These are phyloP conservation scores for Trachelipus rathkii DNA, from an alignment of 1,140 invertebrate species.

Conservation along the genomic window DNA sequence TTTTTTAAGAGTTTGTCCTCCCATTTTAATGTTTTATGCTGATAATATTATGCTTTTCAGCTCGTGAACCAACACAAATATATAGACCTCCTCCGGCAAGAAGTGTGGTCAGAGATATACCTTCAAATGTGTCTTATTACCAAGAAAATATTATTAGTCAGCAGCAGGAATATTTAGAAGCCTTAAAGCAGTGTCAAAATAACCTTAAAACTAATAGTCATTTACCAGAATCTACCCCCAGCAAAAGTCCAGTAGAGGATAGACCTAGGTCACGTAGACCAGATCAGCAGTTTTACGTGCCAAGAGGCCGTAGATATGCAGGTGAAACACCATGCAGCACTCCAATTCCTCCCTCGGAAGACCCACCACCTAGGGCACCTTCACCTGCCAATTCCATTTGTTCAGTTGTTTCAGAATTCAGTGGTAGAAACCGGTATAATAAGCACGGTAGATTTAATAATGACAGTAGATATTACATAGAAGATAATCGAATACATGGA, in stretches of 20 bases:
- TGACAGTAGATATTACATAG: conserved; percentile 27
- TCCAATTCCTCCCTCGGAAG: conserved; percentile 6
- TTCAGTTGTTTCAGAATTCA: conserved; percentile 40
- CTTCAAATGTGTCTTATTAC: not conserved
- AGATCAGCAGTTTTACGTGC: conserved; percentile 28
- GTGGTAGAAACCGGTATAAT: conserved; percentile 39
- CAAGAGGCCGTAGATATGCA: conserved; percentile 3
- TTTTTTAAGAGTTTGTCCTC: no score
- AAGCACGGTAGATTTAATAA: not conserved
- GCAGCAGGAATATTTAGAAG: not conserved
- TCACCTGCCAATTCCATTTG: conserved; percentile 28
- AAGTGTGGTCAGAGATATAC: not conserved
- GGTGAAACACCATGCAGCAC: not conserved
- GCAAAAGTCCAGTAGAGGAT: not conserved
- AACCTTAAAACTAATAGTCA: not conserved
- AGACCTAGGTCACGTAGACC: conserved; percentile 4
- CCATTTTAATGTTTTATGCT: no score
- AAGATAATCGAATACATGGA: conserved; percentile 29
- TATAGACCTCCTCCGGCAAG: not conserved
- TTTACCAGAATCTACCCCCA: not conserved
- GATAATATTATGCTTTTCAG: not conserved
- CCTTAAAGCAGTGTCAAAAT: not conserved
- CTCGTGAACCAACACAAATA: conserved; percentile 1
- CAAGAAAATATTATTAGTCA: not conserved
- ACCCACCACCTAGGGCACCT: not conserved